A percentile compares a stretch with the other conserved stretches of the same genome.
Evolutionary conservation across 1,140 invertebrate species (phyloP).

Genomic region (Drosophila kurseongensis): DNA sequence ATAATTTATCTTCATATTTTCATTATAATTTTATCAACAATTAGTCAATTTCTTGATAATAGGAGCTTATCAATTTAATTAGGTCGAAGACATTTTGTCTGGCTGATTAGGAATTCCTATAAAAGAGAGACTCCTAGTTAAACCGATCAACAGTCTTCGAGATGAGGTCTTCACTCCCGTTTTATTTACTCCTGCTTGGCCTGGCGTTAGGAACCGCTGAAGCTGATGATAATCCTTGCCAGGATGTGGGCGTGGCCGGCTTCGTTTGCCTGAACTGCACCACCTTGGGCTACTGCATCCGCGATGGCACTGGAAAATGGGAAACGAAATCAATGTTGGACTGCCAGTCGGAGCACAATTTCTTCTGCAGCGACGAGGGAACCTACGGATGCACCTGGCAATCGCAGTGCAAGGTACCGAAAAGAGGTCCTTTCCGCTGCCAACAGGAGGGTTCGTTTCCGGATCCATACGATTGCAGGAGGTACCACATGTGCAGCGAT

Average conservation of each 20-base stretch:
- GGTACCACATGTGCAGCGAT: conserved; percentile 78
- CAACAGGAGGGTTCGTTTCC: conserved; percentile 75
- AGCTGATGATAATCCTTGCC: conserved; percentile 58
- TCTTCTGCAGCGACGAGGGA: conserved; percentile 74
- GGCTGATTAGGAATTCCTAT: conserved; percentile 10
- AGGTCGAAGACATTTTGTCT: conserved; percentile 3
- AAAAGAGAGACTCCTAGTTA: not conserved
- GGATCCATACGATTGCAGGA: conserved; percentile 82
- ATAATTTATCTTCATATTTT: no score
- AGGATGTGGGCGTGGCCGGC: conserved; percentile 52
- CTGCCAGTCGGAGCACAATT: conserved; percentile 54
- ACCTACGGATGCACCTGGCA: conserved; percentile 67
- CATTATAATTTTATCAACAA: no score
- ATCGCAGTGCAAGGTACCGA: conserved; percentile 50
- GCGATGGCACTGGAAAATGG: conserved; percentile 54
- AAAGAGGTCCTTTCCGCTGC: conserved; percentile 68
- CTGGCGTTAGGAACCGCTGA: conserved; percentile 4
- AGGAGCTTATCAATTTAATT: conserved; percentile 40
- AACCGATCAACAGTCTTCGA: conserved; percentile 27
- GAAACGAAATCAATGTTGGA: conserved; percentile 50
- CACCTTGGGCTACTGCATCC: conserved; percentile 61
- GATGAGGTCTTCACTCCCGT: conserved; percentile 27
- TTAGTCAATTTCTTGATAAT: not conserved
- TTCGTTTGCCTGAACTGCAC: conserved; percentile 71
- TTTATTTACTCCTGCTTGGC: conserved; percentile 9